Percentiles rank a stretch among this genome's conserved stretches.
Evolutionary conservation across 2,113 vertebrate species (phyloP).

Genomic region (Ranitomeya variabilis): DNA sequence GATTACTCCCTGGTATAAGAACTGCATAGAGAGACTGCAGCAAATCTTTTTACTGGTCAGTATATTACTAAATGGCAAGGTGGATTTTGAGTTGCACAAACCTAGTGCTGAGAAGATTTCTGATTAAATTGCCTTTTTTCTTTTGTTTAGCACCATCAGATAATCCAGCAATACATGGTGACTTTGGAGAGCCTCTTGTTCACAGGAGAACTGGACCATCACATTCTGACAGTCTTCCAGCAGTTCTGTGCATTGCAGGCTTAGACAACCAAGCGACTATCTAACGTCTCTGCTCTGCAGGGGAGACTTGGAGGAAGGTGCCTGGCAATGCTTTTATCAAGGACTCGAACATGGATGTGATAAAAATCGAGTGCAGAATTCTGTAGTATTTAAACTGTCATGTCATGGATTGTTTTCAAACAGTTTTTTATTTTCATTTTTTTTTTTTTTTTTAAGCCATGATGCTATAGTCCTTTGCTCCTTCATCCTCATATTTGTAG

Average conservation of each 20-base stretch:
- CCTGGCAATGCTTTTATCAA: background rate
- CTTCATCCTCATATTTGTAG: background rate
- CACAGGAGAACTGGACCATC: conserved; percentile 94
- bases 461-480: background rate
- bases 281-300: background rate
- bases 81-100: background rate
- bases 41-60: conserved; percentile 94
- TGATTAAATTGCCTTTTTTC: background rate
- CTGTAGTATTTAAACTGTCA: conserved; percentile 27
- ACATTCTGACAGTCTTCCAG: conserved; percentile 96
- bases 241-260: conserved; percentile 96
- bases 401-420: background rate
- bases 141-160: conserved; percentile 85
- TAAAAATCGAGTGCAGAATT: conserved; percentile 9
- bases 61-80: background rate
- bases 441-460: background rate
- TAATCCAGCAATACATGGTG: conserved; percentile 98
- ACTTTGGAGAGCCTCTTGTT: conserved; percentile 98
- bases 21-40: conserved; percentile 92
- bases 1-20: conserved; percentile 94
- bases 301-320: background rate
- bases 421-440: background rate
- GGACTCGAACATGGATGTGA: background rate
- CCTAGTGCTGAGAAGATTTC: background rate
- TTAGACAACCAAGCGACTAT: conserved; percentile 65